A percentile compares a stretch with the other conserved stretches of the same genome.
Conservation (phyloP, 2,888 invertebrate genomes). For the Caenorhabditis wallacei region DNA sequence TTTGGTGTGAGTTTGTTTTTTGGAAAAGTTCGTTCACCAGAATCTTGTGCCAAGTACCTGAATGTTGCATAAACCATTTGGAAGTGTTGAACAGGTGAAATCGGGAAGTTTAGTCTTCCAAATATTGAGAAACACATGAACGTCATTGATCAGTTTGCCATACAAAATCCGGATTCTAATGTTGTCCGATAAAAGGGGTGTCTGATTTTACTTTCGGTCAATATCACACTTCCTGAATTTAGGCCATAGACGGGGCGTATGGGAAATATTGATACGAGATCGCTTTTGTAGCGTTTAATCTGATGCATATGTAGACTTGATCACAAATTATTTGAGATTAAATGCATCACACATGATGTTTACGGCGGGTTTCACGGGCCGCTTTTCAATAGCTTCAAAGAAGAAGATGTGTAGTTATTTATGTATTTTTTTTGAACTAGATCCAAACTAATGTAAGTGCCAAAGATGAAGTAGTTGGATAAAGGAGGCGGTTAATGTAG, state of each 20-base stretch:
- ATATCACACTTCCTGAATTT: conserved; percentile 21
- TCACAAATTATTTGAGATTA: conserved; percentile 41
- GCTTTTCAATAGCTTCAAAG: neutral
- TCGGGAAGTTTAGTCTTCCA: neutral
- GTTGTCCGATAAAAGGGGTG: neutral
- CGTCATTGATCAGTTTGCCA: conserved; percentile 18
- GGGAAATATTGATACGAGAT: conserved; percentile 5
- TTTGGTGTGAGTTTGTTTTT: conserved; percentile 2
- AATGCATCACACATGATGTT: conserved; percentile 34
- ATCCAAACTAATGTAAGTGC: conserved; percentile 30
- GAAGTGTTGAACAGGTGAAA: conserved; percentile 6
- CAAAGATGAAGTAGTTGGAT: conserved; percentile 27
- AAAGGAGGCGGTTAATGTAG: conserved; percentile 22
- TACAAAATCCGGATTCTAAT: conserved; percentile 5
- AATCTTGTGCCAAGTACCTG: conserved; percentile 3
- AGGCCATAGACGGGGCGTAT: conserved; percentile 15
- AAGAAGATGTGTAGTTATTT: conserved; percentile 6
- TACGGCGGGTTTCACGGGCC: conserved; percentile 21
- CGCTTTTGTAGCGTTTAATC: neutral
- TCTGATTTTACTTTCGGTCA: neutral
- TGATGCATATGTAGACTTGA: conserved; percentile 32
- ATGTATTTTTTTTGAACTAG: conserved; percentile 38
- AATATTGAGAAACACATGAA: neutral
- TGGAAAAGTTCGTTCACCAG: neutral
- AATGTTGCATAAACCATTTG: neutral